Evolutionary conservation across 1,140 invertebrate genomes (phyloP).

Genomic region (Drosophila kanapiae): DNA sequence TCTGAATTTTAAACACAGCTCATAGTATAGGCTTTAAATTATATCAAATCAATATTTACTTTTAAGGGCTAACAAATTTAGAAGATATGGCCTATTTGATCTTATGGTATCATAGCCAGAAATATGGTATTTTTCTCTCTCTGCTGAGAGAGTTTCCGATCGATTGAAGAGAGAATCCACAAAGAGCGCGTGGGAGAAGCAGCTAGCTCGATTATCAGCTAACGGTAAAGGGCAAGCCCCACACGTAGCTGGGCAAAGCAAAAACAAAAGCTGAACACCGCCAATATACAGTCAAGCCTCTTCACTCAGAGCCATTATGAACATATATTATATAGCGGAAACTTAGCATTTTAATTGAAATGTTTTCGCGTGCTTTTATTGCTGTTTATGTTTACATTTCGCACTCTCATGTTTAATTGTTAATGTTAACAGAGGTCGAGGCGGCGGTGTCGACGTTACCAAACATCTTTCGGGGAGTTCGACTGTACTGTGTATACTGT

Average conservation of each 20-base stretch:
- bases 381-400: slow-evolving; percentile 41
- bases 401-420: slow-evolving; percentile 38
- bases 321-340: slow-evolving; percentile 10
- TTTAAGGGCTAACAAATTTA: not conserved
- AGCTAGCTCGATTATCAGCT: slow-evolving; percentile 38
- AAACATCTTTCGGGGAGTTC: slow-evolving; percentile 20
- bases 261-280: not conserved
- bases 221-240: slow-evolving; percentile 55
- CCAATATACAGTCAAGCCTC: slow-evolving; percentile 35
- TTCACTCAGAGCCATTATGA: not conserved
- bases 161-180: not conserved
- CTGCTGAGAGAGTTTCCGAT: slow-evolving; percentile 17
- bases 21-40: not conserved
- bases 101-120: no score
- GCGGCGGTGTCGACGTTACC: slow-evolving; percentile 6
- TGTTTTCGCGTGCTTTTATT: slow-evolving; percentile 39
- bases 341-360: slow-evolving; percentile 32
- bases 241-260: slow-evolving; percentile 12
- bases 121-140: not conserved
- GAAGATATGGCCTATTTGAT: not conserved
- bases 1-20: not conserved
- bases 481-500: slow-evolving; percentile 25
- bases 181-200: slow-evolving; percentile 11
- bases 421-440: slow-evolving; percentile 39
- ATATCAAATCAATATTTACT: not conserved